Conservation (phyloP, 2,888 invertebrate genomes). For the Ferrisia virgata region DNA sequence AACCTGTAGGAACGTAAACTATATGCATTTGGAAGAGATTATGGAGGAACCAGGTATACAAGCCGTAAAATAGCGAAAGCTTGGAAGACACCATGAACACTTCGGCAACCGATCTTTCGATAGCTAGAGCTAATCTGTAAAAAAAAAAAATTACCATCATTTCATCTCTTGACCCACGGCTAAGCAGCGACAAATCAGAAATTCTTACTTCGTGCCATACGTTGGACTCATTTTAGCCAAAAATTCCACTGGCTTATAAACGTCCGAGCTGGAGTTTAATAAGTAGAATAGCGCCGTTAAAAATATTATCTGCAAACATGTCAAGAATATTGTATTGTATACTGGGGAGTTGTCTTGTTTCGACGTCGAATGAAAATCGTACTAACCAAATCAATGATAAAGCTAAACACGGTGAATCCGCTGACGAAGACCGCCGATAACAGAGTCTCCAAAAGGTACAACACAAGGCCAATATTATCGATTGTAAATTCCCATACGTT, state of each 20-base stretch:
- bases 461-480: slow-evolving; percentile 81
- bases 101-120: slow-evolving; percentile 85
- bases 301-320: slow-evolving; percentile 77
- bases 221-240: slow-evolving; percentile 77
- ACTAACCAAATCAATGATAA: slow-evolving; percentile 76
- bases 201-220: slow-evolving; percentile 60
- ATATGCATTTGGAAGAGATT: slow-evolving; percentile 91
- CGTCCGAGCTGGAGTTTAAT: slow-evolving; percentile 75
- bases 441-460: slow-evolving; percentile 81
- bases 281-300: slow-evolving; percentile 95
- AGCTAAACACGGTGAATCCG: slow-evolving; percentile 84
- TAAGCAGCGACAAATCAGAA: not conserved
- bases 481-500: slow-evolving; percentile 87
- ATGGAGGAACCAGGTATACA: slow-evolving; percentile 98
- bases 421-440: slow-evolving; percentile 83
- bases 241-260: slow-evolving; percentile 91
- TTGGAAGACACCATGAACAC: slow-evolving; percentile 96
- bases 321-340: not conserved
- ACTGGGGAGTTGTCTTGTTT: no score
- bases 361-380: not conserved
- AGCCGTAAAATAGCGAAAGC: slow-evolving; percentile 93
- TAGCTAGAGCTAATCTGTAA: slow-evolving; percentile 72
- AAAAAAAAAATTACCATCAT: not conserved
- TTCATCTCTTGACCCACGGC: not conserved
- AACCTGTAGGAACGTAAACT: slow-evolving; percentile 89